Conservation (phyloP, 2,888 invertebrate species). For the Metacarcinus magister region DNA sequence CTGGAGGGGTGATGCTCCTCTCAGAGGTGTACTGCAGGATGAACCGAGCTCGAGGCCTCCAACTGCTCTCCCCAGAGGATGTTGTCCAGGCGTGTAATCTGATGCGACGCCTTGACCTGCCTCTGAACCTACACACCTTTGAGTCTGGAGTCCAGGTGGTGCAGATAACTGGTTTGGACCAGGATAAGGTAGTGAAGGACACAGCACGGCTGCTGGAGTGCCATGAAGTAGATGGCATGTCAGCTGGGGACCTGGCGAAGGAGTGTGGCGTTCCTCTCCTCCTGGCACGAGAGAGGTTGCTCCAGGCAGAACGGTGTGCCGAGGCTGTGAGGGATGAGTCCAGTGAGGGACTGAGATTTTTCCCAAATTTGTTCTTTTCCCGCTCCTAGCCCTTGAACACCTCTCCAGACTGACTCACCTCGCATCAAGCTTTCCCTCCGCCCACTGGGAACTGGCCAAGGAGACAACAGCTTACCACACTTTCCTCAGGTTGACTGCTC, state of each 20-base stretch:
- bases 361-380: constrained; percentile 93
- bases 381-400: constrained; percentile 41
- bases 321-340: constrained; percentile 97
- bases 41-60: constrained; percentile 97
- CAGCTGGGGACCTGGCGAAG: constrained; percentile 94
- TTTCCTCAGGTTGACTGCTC: neutral
- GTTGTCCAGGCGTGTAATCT: constrained; percentile 94
- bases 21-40: constrained; percentile 98
- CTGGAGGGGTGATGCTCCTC: constrained; percentile 98
- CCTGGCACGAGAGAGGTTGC: constrained; percentile 94
- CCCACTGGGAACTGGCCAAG: neutral
- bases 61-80: constrained; percentile 98
- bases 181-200: constrained; percentile 85
- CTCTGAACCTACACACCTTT: constrained; percentile 92
- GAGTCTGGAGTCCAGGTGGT: constrained; percentile 98
- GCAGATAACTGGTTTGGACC: constrained; percentile 89
- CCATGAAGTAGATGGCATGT: constrained; percentile 85
- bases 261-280: constrained; percentile 93
- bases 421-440: constrained; percentile 31
- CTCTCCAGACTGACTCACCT: constrained; percentile 20
- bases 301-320: constrained; percentile 94
- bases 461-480: neutral
- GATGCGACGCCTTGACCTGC: constrained; percentile 88
- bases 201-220: constrained; percentile 84
- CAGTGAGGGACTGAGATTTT: constrained; percentile 97